A percentile compares a stretch with the other conserved stretches of the same genome.
Conservation (phyloP, 2,113 vertebrate species). For the Antennarius striatus region DNA sequence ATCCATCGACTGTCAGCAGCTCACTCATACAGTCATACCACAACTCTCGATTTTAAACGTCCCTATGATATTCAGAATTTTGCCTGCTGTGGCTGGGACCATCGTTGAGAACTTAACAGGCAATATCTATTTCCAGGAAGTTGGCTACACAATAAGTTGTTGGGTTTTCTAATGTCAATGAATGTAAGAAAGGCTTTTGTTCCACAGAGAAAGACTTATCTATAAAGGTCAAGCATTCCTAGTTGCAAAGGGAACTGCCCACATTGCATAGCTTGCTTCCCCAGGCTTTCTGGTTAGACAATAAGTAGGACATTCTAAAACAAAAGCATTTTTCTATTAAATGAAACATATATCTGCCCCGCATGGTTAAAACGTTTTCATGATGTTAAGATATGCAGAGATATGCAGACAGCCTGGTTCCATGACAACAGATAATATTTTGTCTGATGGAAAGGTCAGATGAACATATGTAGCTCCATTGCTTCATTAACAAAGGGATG, state of each 20-base stretch:
- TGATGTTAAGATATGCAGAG: constrained; percentile 61
- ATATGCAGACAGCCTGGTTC: constrained; percentile 60
- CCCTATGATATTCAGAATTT: background rate
- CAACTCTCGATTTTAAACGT: no score
- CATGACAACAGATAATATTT: constrained; percentile 62
- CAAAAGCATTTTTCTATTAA: constrained; percentile 51
- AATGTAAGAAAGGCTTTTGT: constrained; percentile 72
- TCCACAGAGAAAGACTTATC: constrained; percentile 69
- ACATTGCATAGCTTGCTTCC: constrained; percentile 60
- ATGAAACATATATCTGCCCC: constrained; percentile 37
- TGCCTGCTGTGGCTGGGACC: background rate
- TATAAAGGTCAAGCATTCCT: constrained; percentile 74
- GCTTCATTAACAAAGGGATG: constrained; percentile 57
- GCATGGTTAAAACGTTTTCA: constrained; percentile 53
- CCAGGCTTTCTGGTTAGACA: constrained; percentile 60
- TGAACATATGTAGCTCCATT: constrained; percentile 30
- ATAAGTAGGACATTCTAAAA: constrained; percentile 60
- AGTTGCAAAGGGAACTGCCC: constrained; percentile 48
- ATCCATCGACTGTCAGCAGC: no score
- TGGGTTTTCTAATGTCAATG: constrained; percentile 58
- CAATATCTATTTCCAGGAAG: constrained; percentile 25
- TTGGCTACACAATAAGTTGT: constrained; percentile 47
- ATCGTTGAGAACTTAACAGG: constrained; percentile 25
- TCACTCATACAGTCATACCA: no score
- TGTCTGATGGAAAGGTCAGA: constrained; percentile 70